These are phyloP conservation scores for Dolichoris vasculosae DNA, from an alignment of 1,140 invertebrate genomes.

Conservation along the genomic window DNA sequence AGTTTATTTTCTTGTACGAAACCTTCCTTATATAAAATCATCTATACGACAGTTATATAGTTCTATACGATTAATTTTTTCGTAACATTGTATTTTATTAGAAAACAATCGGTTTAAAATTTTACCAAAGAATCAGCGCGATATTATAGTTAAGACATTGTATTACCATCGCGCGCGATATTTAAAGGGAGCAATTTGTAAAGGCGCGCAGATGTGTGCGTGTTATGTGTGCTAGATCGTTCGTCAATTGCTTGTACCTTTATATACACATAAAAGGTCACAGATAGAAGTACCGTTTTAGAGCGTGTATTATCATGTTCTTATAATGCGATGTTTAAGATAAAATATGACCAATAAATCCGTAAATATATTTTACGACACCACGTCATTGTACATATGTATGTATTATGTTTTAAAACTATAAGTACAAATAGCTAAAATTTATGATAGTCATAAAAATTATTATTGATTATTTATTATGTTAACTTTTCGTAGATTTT, in stretches of 20 bases:
- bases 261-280: slow-evolving; percentile 9
- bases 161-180: neutral
- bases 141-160: neutral
- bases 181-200: slow-evolving; percentile 1
- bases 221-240: neutral
- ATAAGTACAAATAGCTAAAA: neutral
- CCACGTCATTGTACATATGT: neutral
- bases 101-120: neutral
- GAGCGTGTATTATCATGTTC: neutral
- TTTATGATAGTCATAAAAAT: neutral
- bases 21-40: too few species aligned
- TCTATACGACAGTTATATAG: too few species aligned
- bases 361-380: slow-evolving; percentile 3
- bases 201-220: neutral
- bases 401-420: neutral
- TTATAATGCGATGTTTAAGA: slow-evolving; percentile 1
- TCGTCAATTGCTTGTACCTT: neutral
- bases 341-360: slow-evolving; percentile 22
- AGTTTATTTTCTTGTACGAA: too few species aligned
- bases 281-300: slow-evolving; percentile 42
- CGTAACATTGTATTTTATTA: neutral
- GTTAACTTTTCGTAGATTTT: neutral
- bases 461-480: neutral
- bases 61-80: neutral
- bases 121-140: neutral